Percentiles rank a stretch among this genome's conserved stretches.
phyloP scores from a whole-genome alignment of 2,113 vertebrate species.

The Heteronetta atricapilla region DNA sequence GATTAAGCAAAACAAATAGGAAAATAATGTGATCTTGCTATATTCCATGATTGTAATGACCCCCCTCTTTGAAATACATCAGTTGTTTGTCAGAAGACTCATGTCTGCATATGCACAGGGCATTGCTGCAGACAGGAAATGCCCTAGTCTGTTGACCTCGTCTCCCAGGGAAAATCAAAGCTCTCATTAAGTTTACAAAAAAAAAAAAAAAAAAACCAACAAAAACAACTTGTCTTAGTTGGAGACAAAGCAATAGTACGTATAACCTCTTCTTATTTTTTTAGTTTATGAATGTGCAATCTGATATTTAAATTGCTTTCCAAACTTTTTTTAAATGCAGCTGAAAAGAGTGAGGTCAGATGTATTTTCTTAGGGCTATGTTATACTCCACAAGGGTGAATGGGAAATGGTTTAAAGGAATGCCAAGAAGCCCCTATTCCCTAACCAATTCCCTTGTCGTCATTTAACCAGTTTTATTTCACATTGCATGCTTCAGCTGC shows the following conservation, averaged over 20 bases:
- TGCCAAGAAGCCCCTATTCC: conserved; percentile 44
- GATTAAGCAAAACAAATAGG: conserved; percentile 60
- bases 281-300: conserved; percentile 16
- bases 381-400: conserved; percentile 42
- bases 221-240: neutral
- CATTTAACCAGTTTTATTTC: conserved; percentile 41
- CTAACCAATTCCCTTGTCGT: conserved; percentile 31
- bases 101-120: conserved; percentile 65
- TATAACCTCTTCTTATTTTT: neutral
- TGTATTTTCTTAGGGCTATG: conserved; percentile 44
- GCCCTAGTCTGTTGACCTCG: conserved; percentile 72
- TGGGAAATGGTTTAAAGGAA: conserved; percentile 58
- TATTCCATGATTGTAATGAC: conserved; percentile 47
- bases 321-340: neutral
- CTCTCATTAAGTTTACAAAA: conserved; percentile 41
- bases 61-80: conserved; percentile 66
- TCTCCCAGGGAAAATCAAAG: conserved; percentile 66
- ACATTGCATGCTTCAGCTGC: conserved; percentile 6
- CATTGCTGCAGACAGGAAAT: conserved; percentile 76
- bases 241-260: conserved; percentile 24
- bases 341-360: conserved; percentile 55
- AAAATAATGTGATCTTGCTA: conserved; percentile 61
- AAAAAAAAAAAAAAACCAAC: neutral
- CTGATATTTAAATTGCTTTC: conserved; percentile 52
- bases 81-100: conserved; percentile 65